A percentile compares a stretch with the other conserved stretches of the same genome.
Evolutionary conservation across 1,140 invertebrate species (phyloP).

Genomic region (Brachionus manjavacas): DNA sequence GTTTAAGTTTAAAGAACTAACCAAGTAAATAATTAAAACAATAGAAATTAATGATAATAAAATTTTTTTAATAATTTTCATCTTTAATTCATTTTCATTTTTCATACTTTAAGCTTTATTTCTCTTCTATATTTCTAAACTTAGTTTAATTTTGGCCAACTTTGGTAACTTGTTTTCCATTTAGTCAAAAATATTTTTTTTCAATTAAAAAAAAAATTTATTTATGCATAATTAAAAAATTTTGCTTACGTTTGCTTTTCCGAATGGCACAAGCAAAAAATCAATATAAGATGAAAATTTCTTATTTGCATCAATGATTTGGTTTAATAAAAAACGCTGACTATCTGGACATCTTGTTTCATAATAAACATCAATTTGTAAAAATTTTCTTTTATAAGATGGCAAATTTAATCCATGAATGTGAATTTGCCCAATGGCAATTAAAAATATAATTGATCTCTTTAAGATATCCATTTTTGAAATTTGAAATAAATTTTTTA

Average conservation of each 20-base stretch:
- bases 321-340: background rate
- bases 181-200: background rate
- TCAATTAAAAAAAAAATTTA: background rate
- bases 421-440: background rate
- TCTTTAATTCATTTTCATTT: background rate
- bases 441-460: background rate
- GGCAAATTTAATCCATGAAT: background rate
- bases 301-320: background rate
- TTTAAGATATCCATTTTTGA: background rate
- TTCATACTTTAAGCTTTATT: background rate
- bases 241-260: constrained; percentile 37
- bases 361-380: constrained; percentile 31
- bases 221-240: background rate
- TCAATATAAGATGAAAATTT: constrained; percentile 13
- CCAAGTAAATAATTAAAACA: background rate
- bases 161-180: background rate
- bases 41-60: background rate
- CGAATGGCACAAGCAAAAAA: constrained; percentile 10
- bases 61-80: constrained; percentile 19
- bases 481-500: background rate
- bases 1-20: background rate
- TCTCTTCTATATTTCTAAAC: background rate
- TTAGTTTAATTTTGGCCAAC: background rate
- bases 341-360: constrained; percentile 38
- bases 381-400: background rate